These are phyloP conservation scores for Ormia ochracea DNA, from an alignment of 2,888 invertebrate genomes.

Conservation along the genomic window DNA sequence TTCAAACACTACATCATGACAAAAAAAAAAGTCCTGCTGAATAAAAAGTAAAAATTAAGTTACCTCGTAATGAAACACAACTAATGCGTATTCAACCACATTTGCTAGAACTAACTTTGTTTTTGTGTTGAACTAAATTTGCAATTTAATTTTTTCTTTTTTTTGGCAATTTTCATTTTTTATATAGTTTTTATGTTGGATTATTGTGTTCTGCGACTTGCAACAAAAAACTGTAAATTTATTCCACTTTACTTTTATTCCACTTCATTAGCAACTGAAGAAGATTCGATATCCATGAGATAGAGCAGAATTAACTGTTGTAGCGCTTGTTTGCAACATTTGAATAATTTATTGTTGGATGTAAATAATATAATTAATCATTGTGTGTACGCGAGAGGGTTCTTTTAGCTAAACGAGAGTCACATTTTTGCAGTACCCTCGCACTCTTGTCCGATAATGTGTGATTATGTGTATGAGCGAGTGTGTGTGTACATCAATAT, in stretches of 20 bases:
- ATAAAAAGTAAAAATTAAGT: no score
- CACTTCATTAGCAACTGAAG: neutral
- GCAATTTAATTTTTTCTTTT: conserved; percentile 4
- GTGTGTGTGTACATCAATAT: no score
- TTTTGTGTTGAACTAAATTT: neutral
- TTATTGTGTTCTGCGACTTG: neutral
- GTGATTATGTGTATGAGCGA: no score
- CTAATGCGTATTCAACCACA: neutral
- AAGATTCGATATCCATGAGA: neutral
- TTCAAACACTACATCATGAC: no score
- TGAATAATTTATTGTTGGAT: conserved; percentile 7
- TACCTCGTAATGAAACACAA: neutral
- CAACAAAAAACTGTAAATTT: conserved; percentile 13
- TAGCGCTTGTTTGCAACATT: neutral
- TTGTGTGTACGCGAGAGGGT: neutral
- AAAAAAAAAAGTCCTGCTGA: no score
- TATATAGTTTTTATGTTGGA: neutral
- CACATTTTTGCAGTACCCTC: neutral
- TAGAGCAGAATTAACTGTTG: neutral
- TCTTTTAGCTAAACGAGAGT: neutral
- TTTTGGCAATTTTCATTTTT: neutral
- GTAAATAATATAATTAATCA: conserved; percentile 27
- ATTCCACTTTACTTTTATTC: neutral
- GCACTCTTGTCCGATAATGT: no score
- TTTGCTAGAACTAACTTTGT: neutral